Base-by-base conservation (phyloP, 2,113 vertebrate genomes). In the Paramisgurnus dabryanus region DNA sequence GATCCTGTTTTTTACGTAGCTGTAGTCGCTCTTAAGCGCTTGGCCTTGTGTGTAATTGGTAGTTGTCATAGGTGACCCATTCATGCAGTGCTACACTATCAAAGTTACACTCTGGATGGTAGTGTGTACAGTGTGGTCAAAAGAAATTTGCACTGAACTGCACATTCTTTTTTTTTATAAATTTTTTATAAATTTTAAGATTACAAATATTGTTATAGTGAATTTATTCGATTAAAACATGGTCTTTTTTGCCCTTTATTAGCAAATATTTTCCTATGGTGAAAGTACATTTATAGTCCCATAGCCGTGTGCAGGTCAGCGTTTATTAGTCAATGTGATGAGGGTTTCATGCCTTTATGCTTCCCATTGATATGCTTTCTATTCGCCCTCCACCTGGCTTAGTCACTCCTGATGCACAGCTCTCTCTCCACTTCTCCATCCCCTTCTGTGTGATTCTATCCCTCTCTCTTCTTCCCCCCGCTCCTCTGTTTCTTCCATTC, bases 401-500 rank as follows among this genome's bases (percentile, higher is more conserved):
- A 82, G 76, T 88, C 71, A 64, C 74, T 82, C 76, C 82, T 91
- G 85, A 93, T 89, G 73, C 84, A 82, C 80, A 84, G 82, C 77
- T 79, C 76, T 88, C 74, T 89, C 60, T 76, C 67, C 34, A 15
- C 15, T 57, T 76, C 68, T 63, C 45, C 22, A 4, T 74, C 60
- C 65, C 47, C 13, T 41, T 57, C 78, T 86, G 85, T 90, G 86
- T 88, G 88, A 88, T 91, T 65, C 86, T 89, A 82, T 86, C 88
- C 88, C 40, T 61, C 17, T 68, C 74, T 80, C 34, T 83, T 57
- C 75, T 53, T 78, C 67, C 68, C 7, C 75, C 34, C 72, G 45
- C 93, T 85, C 90, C 88, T 86, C 89, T 91, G 22, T 76, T n/a
- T 72, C 17, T 88, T 83, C 92, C 89, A 89, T 49, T 39, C 63